Base-by-base conservation (phyloP, 2,113 vertebrate species). In the Psittacara wagleri region DNA sequence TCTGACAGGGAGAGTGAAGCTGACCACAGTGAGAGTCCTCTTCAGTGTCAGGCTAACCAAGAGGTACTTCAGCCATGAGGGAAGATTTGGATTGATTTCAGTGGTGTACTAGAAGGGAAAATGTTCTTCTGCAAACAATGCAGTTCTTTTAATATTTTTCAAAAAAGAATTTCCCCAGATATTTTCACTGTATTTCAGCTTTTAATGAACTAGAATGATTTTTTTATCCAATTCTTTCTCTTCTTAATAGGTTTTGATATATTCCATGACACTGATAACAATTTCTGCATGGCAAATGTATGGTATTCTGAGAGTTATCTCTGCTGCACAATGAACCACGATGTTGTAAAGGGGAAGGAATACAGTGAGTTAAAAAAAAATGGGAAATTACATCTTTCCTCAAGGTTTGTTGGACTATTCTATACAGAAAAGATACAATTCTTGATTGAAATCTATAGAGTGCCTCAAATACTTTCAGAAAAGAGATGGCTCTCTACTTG, bases 221-320 rank as follows among this genome's bases (percentile, higher is more conserved):
- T 70, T 52, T 80, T 88, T 91, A 79, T 92, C 28, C 44, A 76
- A 51, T 91, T 95, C 52, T 93, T 94, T 94, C 69, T 92, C 66
- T 69, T 83, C 83, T 89, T 95, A 94, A 94, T 83, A 88, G 63
- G 49, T 87, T 96, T 83, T 85, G 74, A 94, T 95, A 82, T 73
- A 94, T 83, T 80, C 27, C n/a, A 73, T 4, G 31, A 91, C 66
- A 87, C 4, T 3, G 18, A 17, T 76, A 90, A 41, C 74, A 92
- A 87, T 90, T 90, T 94, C 63, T 90, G 54, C 57, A 83, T 35
- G 20, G 74, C 13, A 88, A 93, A 85, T 37, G 5, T 54, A 74
- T 10, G 27, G 29, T 69, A 90, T 91, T 97, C 63, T 88, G 49
- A 95, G 92, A 88, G 74, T 91, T 95, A 95, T 94, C 91, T 95